Evolutionary conservation across 2,113 vertebrate species (phyloP).

Genomic region (Butorides virescens): DNA sequence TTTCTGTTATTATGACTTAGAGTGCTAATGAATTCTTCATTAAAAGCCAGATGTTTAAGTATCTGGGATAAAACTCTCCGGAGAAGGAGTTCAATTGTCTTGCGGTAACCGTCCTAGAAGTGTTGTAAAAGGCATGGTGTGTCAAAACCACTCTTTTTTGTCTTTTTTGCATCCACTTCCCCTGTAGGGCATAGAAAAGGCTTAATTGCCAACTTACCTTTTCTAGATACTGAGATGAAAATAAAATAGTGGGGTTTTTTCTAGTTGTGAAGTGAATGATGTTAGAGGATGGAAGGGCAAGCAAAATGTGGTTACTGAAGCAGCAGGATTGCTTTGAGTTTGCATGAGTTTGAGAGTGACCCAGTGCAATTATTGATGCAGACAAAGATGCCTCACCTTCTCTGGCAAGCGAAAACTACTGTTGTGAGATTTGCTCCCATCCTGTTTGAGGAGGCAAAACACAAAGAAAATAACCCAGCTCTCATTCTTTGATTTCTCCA

Average conservation of each 20-base stretch:
- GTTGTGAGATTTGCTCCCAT: not conserved
- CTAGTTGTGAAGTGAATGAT: not conserved
- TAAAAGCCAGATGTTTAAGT: not conserved
- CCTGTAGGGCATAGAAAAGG: not conserved
- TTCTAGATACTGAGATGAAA: not conserved
- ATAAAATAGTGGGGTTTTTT: not conserved
- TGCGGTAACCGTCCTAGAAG: not conserved
- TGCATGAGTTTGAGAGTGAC: not conserved
- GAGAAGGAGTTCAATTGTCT: not conserved
- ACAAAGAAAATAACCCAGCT: not conserved
- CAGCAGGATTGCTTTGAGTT: not conserved
- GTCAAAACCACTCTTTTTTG: not conserved
- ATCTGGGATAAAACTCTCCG: not conserved
- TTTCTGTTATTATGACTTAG: not conserved
- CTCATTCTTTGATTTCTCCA: not conserved
- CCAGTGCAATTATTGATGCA: not conserved
- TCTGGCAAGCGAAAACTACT: not conserved
- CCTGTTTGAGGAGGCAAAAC: not conserved
- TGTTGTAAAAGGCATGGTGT: not conserved
- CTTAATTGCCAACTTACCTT: not conserved
- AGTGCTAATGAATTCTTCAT: constrained; percentile 3
- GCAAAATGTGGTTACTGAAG: not conserved
- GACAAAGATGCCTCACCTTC: not conserved
- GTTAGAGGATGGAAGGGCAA: not conserved
- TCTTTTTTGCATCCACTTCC: not conserved